These are phyloP conservation scores for Netelia virgata DNA, from an alignment of 2,888 invertebrate species.

Conservation along the genomic window DNA sequence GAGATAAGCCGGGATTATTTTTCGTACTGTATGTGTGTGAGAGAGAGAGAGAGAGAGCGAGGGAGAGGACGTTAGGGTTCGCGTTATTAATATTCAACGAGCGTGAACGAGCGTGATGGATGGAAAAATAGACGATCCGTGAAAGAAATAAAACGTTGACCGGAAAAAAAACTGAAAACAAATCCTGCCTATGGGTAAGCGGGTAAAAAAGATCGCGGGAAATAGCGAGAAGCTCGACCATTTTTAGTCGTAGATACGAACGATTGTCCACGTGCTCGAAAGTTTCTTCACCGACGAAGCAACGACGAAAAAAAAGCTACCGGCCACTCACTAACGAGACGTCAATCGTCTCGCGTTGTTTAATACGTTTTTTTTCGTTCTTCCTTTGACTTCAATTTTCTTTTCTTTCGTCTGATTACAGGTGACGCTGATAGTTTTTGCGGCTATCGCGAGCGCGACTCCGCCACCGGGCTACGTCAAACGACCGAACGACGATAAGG, in stretches of 20 bases:
- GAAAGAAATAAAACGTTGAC: not conserved
- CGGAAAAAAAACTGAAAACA: not conserved
- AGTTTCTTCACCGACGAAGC: not conserved
- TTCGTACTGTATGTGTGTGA: too few species aligned
- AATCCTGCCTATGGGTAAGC: not conserved
- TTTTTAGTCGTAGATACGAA: not conserved
- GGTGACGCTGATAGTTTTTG: slow-evolving; percentile 80
- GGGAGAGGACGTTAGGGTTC: too few species aligned
- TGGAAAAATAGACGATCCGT: not conserved
- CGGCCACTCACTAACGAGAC: slow-evolving; percentile 30
- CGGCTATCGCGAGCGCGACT: slow-evolving; percentile 79
- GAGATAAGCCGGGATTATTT: too few species aligned
- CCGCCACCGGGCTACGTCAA: slow-evolving; percentile 84
- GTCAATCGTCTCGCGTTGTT: not conserved
- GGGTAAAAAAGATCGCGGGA: not conserved
- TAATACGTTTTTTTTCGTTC: not conserved
- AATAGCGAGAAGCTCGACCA: not conserved
- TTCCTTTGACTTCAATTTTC: not conserved
- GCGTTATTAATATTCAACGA: not conserved
- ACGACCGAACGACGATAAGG: slow-evolving; percentile 83
- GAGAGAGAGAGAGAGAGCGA: too few species aligned
- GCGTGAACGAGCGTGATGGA: not conserved
- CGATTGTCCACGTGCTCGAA: not conserved
- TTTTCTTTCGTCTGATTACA: slow-evolving; percentile 76
- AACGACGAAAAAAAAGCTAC: not conserved